phyloP scores from a whole-genome alignment of 1,140 invertebrate species.

The Macrosteles quadrilineatus region DNA sequence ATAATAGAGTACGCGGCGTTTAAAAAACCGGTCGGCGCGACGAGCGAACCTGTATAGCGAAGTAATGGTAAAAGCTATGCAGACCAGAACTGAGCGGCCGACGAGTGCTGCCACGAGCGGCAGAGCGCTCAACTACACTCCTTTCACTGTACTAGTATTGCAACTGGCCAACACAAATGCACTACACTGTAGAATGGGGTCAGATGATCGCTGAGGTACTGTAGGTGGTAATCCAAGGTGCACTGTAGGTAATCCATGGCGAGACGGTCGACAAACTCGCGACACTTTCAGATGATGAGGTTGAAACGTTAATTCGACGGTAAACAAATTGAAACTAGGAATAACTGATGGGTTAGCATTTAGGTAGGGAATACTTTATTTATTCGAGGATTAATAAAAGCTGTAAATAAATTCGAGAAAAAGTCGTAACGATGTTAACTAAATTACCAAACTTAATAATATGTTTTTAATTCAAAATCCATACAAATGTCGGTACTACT shows the following conservation, averaged over 20 bases:
- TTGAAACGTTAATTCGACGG: too few relatives aligned
- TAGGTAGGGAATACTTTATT: too few relatives aligned
- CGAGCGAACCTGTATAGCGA: constrained; percentile 23
- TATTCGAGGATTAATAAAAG: too few relatives aligned
- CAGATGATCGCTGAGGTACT: background rate
- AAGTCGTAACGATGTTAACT: too few relatives aligned
- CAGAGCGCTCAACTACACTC: constrained; percentile 16
- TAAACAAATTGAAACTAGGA: too few relatives aligned
- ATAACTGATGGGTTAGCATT: too few relatives aligned
- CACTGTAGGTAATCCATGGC: too few relatives aligned
- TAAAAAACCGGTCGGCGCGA: constrained; percentile 26
- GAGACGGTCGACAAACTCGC: too few relatives aligned
- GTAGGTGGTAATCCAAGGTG: too few relatives aligned
- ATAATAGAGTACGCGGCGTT: background rate
- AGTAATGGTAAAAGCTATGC: constrained; percentile 31
- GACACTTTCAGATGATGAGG: too few relatives aligned
- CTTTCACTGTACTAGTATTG: constrained; percentile 27
- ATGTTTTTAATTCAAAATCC: too few relatives aligned
- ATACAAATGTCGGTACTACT: constrained; percentile 14
- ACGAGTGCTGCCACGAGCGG: constrained; percentile 17
- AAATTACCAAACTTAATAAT: background rate
- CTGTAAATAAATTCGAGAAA: too few relatives aligned
- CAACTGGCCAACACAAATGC: constrained; percentile 22
- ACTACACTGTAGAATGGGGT: constrained; percentile 26
- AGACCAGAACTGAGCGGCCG: constrained; percentile 7